Conservation (phyloP, 2,888 invertebrate genomes). For the Apamea sordens region DNA sequence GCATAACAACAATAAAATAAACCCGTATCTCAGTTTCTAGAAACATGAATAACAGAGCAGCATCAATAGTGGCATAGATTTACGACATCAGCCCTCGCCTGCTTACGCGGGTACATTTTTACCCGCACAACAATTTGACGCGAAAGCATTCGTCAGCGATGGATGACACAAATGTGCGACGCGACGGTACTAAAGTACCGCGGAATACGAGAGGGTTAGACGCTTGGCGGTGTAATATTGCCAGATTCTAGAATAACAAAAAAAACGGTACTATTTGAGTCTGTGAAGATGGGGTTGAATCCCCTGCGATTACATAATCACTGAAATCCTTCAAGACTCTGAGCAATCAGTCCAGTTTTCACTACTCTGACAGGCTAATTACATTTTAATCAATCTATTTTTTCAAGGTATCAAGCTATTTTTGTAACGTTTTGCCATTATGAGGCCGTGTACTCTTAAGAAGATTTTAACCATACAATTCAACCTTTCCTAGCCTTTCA, state of each 20-base stretch:
- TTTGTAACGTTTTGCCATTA: neutral
- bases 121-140: constrained; percentile 56
- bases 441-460: neutral
- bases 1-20: constrained; percentile 22
- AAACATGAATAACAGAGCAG: constrained; percentile 42
- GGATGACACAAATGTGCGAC: constrained; percentile 54
- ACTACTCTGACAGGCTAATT: neutral
- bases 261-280: neutral
- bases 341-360: neutral
- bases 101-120: constrained; percentile 48
- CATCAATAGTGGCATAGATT: constrained; percentile 56
- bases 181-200: constrained; percentile 46
- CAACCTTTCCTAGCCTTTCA: neutral
- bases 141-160: constrained; percentile 63
- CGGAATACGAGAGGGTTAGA: constrained; percentile 54
- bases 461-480: neutral
- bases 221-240: constrained; percentile 39
- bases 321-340: neutral
- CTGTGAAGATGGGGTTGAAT: neutral
- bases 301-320: neutral
- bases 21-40: constrained; percentile 11
- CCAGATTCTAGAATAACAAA: constrained; percentile 27
- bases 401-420: no score
- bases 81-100: constrained; percentile 36
- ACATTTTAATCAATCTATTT: no score